phyloP scores from a whole-genome alignment of 2,797 vertebrate genomes.

The Silurus aristotelis region DNA sequence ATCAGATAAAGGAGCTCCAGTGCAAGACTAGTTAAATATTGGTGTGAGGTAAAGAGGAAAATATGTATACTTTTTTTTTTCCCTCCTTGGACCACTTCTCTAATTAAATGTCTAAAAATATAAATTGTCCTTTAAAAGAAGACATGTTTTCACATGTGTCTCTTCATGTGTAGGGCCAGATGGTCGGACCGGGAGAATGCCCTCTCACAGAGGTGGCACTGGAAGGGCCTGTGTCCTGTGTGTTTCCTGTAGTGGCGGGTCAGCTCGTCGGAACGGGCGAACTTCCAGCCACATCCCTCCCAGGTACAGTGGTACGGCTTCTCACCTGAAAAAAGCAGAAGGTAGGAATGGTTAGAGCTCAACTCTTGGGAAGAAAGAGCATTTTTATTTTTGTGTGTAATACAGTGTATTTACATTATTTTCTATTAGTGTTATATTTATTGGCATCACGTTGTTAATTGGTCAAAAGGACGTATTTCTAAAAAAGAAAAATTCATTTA shows the following conservation, averaged over 20 bases:
- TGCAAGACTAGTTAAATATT: slow-evolving; percentile 28
- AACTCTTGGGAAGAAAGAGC: not conserved
- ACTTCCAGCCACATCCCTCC: slow-evolving; percentile 95
- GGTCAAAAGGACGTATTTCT: too few species aligned
- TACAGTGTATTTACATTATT: not conserved
- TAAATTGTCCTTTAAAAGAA: slow-evolving; percentile 33
- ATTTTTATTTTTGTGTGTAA: not conserved
- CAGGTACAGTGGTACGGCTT: slow-evolving; percentile 95
- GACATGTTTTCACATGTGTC: slow-evolving; percentile 80
- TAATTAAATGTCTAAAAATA: not conserved
- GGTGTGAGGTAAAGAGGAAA: slow-evolving; percentile 19
- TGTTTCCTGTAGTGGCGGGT: slow-evolving; percentile 93
- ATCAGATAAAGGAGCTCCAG: slow-evolving; percentile 26
- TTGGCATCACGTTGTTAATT: not conserved
- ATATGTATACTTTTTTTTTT: not conserved
- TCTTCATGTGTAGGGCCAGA: slow-evolving; percentile 93
- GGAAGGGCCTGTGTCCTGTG: slow-evolving; percentile 89
- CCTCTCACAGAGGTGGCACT: slow-evolving; percentile 90
- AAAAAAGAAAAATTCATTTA: too few species aligned
- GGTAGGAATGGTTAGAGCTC: not conserved
- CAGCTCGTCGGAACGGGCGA: slow-evolving; percentile 88
- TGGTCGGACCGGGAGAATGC: slow-evolving; percentile 92
- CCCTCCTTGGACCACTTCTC: not conserved
- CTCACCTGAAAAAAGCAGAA: slow-evolving; percentile 74
- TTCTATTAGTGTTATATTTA: not conserved